Conservation (phyloP, 2,113 vertebrate species). For the Tyrannus savana region DNA sequence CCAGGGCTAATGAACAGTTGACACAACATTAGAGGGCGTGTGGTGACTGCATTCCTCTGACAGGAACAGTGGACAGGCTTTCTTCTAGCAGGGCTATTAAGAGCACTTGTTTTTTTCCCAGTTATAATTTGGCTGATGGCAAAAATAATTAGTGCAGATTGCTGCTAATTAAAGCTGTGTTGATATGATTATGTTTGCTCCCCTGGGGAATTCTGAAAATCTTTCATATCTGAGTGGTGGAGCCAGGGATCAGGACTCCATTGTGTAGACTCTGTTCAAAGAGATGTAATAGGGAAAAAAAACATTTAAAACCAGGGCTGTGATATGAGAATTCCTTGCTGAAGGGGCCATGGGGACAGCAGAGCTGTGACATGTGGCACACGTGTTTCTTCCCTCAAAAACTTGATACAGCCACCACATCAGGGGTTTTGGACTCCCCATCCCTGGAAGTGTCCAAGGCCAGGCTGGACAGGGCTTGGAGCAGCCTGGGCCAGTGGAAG, state of each 20-base stretch:
- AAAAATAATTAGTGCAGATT: conserved; percentile 44
- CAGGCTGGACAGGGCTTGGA: neutral
- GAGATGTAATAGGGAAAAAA: neutral
- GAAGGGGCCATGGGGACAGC: neutral
- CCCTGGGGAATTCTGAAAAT: conserved; percentile 39
- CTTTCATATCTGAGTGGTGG: neutral
- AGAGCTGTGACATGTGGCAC: neutral
- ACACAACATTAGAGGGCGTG: conserved; percentile 64
- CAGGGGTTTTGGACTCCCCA: neutral
- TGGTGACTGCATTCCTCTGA: neutral
- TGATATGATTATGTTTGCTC: conserved; percentile 46
- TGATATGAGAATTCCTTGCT: neutral
- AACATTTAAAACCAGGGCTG: neutral
- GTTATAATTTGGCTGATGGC: conserved; percentile 7
- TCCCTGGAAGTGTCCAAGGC: neutral
- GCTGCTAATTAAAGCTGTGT: conserved; percentile 47
- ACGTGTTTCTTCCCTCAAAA: accelerated
- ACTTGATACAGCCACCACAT: neutral
- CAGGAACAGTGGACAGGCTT: neutral
- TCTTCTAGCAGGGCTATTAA: neutral
- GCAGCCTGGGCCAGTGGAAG: accelerated
- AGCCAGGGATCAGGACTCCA: neutral
- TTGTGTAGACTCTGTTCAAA: neutral
- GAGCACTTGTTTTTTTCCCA: neutral
- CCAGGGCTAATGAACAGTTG: neutral